phyloP scores from a whole-genome alignment of 2,888 invertebrate genomes.

The Choristoneura rosaceana region DNA sequence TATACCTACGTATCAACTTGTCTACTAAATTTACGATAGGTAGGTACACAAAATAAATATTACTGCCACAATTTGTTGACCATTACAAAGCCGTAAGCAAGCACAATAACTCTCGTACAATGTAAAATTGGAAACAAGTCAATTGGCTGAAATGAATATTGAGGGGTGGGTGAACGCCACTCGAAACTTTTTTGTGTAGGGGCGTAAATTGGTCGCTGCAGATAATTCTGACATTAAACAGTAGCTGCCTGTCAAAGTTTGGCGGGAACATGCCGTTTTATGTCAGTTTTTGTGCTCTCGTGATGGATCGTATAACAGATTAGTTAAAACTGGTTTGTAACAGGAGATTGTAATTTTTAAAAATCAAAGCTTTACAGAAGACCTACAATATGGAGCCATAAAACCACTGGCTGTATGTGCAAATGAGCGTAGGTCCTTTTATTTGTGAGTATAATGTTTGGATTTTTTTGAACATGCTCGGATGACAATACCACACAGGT shows the following conservation, averaged over 20 bases:
- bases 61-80: slow-evolving; percentile 24
- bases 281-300: slow-evolving; percentile 69
- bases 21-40: slow-evolving; percentile 25
- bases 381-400: neutral
- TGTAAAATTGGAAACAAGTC: slow-evolving; percentile 69
- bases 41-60: slow-evolving; percentile 22
- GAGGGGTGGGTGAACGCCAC: slow-evolving; percentile 63
- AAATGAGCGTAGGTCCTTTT: too few relatives aligned
- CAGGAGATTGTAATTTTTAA: slow-evolving; percentile 11
- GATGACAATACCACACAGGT: neutral
- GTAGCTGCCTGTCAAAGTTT: slow-evolving; percentile 72
- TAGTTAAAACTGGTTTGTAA: slow-evolving; percentile 20
- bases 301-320: slow-evolving; percentile 65
- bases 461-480: neutral
- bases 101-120: slow-evolving; percentile 56
- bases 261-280: slow-evolving; percentile 70
- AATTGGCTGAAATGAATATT: slow-evolving; percentile 64
- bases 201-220: slow-evolving; percentile 77
- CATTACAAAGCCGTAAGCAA: slow-evolving; percentile 53
- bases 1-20: neutral
- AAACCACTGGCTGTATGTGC: too few relatives aligned
- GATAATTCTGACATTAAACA: slow-evolving; percentile 84
- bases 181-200: slow-evolving; percentile 74
- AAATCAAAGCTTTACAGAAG: neutral
- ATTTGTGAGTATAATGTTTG: neutral